Conservation (phyloP, 1,140 invertebrate species). For the Frieseomelitta varia region DNA sequence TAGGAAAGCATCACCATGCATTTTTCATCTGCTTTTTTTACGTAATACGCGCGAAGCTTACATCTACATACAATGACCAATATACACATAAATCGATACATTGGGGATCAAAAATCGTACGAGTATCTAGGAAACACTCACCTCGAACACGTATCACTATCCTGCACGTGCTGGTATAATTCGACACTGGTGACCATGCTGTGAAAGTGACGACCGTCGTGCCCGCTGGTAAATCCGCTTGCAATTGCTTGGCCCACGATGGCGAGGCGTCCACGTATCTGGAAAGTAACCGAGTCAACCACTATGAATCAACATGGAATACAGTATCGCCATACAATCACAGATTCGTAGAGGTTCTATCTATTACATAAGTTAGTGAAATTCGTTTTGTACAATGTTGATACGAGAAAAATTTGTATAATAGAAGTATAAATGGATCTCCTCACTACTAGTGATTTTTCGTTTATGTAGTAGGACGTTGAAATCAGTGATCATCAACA, state of each 20-base stretch:
- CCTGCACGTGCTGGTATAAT: constrained; percentile 84
- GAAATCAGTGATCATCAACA: too few relatives aligned
- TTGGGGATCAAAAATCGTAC: constrained; percentile 1
- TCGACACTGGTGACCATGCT: constrained; percentile 83
- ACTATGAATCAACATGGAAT: not conserved
- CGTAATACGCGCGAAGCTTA: not conserved
- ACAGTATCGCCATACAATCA: too few relatives aligned
- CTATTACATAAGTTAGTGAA: too few relatives aligned
- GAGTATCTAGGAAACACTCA: constrained; percentile 66
- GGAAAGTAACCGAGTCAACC: constrained; percentile 25
- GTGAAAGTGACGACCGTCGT: constrained; percentile 84
- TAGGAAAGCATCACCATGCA: not conserved
- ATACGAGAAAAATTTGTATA: too few relatives aligned
- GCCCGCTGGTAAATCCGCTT: constrained; percentile 84
- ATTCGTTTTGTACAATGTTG: too few relatives aligned
- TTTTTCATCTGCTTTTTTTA: not conserved
- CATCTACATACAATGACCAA: not conserved
- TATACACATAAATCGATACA: not conserved
- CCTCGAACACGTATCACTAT: constrained; percentile 85
- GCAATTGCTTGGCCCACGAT: constrained; percentile 85
- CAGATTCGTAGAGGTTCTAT: not conserved
- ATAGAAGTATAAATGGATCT: too few relatives aligned
- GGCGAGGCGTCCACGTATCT: constrained; percentile 85
- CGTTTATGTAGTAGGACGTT: too few relatives aligned
- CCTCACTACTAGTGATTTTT: too few relatives aligned